These are phyloP conservation scores for Hystrix brachyura DNA, from an alignment of 2,113 vertebrate species.

Conservation along the genomic window DNA sequence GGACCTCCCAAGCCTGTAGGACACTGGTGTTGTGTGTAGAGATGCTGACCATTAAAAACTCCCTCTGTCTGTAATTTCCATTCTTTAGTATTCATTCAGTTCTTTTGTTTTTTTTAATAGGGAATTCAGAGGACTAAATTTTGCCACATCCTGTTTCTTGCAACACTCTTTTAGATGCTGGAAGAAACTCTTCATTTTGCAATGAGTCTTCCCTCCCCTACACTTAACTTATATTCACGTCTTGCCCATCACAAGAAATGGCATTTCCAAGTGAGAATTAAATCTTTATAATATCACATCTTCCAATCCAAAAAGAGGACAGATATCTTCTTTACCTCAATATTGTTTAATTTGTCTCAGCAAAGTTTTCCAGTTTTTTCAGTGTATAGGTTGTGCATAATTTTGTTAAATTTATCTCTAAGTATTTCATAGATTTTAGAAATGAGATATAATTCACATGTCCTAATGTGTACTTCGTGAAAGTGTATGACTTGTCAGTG, in stretches of 20 bases:
- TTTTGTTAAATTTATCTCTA: background rate
- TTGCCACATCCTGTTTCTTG: background rate
- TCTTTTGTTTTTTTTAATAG: background rate
- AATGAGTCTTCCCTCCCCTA: background rate
- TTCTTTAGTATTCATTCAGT: background rate
- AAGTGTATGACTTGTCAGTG: background rate
- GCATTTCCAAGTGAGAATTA: background rate
- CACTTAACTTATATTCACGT: background rate
- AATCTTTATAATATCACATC: background rate
- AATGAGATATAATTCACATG: conserved; percentile 15
- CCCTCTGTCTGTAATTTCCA: background rate
- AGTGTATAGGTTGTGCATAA: background rate
- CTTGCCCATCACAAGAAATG: background rate
- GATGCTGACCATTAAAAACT: background rate
- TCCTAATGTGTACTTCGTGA: background rate
- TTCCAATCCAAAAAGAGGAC: background rate
- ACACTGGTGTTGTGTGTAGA: background rate
- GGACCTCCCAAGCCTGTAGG: background rate
- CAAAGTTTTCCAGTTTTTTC: background rate
- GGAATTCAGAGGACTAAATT: background rate
- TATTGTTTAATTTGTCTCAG: conserved; percentile 30
- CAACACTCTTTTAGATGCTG: background rate
- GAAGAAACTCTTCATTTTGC: background rate
- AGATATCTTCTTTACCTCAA: background rate
- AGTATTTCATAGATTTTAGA: background rate